phyloP scores from a whole-genome alignment of 2,888 invertebrate species.

The Masnerella sp. region DNA sequence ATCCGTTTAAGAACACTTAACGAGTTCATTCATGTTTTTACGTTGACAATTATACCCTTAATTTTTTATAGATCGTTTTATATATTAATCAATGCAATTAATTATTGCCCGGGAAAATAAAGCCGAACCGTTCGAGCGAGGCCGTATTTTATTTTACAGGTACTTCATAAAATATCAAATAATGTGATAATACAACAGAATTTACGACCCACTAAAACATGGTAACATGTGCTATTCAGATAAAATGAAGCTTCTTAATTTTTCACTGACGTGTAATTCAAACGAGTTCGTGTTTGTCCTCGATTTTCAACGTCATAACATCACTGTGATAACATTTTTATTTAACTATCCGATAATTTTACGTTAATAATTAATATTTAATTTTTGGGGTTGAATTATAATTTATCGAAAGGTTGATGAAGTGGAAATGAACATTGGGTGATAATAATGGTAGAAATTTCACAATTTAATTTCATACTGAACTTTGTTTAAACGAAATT shows the following conservation, averaged over 20 bases:
- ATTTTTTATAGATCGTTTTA: neutral
- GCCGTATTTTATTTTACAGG: slow-evolving; percentile 30
- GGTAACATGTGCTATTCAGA: slow-evolving; percentile 35
- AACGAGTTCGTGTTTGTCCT: slow-evolving; percentile 15
- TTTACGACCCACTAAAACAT: slow-evolving; percentile 35
- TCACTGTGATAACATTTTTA: no score
- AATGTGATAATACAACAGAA: slow-evolving; percentile 38
- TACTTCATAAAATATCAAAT: slow-evolving; percentile 46
- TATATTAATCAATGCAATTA: slow-evolving; percentile 21
- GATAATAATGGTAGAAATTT: no score
- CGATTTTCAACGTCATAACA: no score
- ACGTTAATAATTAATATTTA: no score
- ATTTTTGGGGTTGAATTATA: no score
- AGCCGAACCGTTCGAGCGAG: slow-evolving; percentile 17
- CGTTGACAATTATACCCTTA: slow-evolving; percentile 3
- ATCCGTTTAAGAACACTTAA: no score
- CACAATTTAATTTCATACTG: no score
- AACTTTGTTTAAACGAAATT: no score
- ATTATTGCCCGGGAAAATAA: slow-evolving; percentile 12
- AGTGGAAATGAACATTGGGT: no score
- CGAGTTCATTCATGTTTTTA: slow-evolving; percentile 7
- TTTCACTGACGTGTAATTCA: slow-evolving; percentile 26
- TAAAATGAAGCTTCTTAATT: slow-evolving; percentile 38
- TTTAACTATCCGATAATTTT: no score
- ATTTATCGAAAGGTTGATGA: no score